Evolutionary conservation across 2,797 vertebrate species (phyloP).

Genomic region (Enteromius thamalakanensis): DNA sequence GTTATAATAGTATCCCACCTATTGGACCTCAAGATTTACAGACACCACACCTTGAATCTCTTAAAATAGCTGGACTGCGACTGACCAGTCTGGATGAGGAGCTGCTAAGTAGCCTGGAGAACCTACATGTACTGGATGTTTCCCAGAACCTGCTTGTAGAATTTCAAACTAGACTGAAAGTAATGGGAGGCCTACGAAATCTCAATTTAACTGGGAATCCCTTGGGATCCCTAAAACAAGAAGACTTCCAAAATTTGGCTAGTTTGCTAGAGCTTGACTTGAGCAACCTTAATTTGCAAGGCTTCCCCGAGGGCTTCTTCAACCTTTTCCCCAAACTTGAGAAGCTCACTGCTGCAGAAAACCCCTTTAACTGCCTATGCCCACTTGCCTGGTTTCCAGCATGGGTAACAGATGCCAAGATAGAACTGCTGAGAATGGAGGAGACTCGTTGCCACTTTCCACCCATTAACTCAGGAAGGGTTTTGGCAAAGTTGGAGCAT

Average conservation of each 20-base stretch:
- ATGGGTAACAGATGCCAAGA: conserved; percentile 81
- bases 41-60: conserved; percentile 84
- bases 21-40: conserved; percentile 78
- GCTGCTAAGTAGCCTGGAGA: conserved; percentile 82
- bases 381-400: conserved; percentile 89
- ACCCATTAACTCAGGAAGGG: conserved; percentile 85
- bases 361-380: conserved; percentile 96
- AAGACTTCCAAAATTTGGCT: conserved; percentile 82
- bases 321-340: conserved; percentile 81
- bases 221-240: conserved; percentile 79
- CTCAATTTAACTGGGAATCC: conserved; percentile 87
- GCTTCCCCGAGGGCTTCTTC: conserved; percentile 84
- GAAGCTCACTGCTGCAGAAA: conserved; percentile 83
- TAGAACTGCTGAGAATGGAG: conserved; percentile 78
- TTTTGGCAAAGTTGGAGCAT: conserved; percentile 84
- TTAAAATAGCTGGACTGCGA: conserved; percentile 84
- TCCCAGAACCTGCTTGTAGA: conserved; percentile 87
- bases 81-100: conserved; percentile 81
- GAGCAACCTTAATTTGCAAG: conserved; percentile 88
- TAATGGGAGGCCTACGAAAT: conserved; percentile 82
- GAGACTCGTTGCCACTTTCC: conserved; percentile 97
- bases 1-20: conserved; percentile 82
- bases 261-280: conserved; percentile 89
- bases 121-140: conserved; percentile 91
- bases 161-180: conserved; percentile 77